phyloP scores from a whole-genome alignment of 2,888 invertebrate species.

The Sphaerophoria rueppellii region DNA sequence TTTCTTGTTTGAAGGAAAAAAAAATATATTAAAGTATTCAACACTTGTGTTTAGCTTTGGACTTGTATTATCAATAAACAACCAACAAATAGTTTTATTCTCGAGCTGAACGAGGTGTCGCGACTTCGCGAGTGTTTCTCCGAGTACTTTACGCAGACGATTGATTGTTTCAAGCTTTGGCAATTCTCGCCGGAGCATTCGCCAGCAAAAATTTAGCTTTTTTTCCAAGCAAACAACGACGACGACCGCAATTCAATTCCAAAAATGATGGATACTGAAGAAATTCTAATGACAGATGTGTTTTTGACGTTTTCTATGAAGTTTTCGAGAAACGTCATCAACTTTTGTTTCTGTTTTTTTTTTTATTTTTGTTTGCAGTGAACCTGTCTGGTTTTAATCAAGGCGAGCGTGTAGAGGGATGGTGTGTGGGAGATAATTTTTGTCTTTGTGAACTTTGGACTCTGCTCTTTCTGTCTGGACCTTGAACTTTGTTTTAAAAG shows the following conservation, averaged over 20 bases:
- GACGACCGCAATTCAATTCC: constrained; percentile 25
- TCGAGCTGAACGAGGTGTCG: constrained; percentile 16
- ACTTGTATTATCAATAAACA: neutral
- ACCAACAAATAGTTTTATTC: constrained; percentile 3
- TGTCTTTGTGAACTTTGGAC: constrained; percentile 15
- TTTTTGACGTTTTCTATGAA: constrained; percentile 61
- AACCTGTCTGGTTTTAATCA: constrained; percentile 63
- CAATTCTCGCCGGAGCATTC: constrained; percentile 35
- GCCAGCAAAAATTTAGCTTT: constrained; percentile 38
- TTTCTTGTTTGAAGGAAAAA: neutral
- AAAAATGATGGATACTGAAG: constrained; percentile 12
- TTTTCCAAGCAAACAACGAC: constrained; percentile 17
- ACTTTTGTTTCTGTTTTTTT: neutral
- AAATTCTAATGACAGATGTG: constrained; percentile 33
- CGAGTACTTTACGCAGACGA: constrained; percentile 60
- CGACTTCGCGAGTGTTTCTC: constrained; percentile 41
- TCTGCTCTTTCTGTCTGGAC: constrained; percentile 31
- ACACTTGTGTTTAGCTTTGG: too few species aligned
- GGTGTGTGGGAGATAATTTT: neutral
- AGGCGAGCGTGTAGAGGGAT: constrained; percentile 36
- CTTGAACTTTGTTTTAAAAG: constrained; percentile 50
- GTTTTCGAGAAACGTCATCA: constrained; percentile 33
- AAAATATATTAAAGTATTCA: neutral
- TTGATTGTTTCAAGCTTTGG: constrained; percentile 51
- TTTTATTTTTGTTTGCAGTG: neutral